Conservation (phyloP, 2,113 vertebrate species). For the Taxidea taxus region DNA sequence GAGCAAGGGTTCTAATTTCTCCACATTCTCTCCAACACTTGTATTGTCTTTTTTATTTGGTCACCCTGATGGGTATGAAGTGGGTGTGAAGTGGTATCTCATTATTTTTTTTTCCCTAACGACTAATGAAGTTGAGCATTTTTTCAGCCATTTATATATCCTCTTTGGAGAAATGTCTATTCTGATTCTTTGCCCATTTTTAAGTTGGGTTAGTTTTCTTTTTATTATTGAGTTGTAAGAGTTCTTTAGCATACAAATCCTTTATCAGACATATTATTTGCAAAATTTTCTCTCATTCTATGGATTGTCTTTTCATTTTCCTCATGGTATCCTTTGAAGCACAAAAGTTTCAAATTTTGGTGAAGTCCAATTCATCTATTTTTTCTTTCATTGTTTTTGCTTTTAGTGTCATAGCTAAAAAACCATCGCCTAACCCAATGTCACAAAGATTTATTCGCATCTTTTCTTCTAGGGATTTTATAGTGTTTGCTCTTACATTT, state of each 20-base stretch:
- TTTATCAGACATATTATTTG: not conserved
- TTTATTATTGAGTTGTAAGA: not conserved
- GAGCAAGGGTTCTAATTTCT: not conserved
- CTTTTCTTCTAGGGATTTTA: not conserved
- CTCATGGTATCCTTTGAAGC: not conserved
- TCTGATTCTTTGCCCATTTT: not conserved
- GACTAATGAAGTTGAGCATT: not conserved
- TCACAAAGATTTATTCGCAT: not conserved
- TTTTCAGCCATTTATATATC: not conserved
- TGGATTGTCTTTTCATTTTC: not conserved
- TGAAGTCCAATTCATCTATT: not conserved
- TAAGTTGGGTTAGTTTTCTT: not conserved
- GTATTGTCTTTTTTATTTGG: not conserved
- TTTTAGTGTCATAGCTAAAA: not conserved
- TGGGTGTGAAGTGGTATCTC: not conserved
- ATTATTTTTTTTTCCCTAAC: not conserved
- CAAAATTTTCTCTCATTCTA: not conserved
- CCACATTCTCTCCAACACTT: not conserved
- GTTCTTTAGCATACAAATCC: not conserved
- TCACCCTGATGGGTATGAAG: not conserved
- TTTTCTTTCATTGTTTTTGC: not conserved
- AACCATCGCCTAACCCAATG: not conserved
- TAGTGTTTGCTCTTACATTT: not conserved
- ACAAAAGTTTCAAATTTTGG: not conserved
- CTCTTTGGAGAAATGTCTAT: not conserved